Percentiles rank a stretch among this genome's conserved stretches.
Conservation (phyloP, 2,797 vertebrate species). For the Kryptolebias ocellatus region DNA sequence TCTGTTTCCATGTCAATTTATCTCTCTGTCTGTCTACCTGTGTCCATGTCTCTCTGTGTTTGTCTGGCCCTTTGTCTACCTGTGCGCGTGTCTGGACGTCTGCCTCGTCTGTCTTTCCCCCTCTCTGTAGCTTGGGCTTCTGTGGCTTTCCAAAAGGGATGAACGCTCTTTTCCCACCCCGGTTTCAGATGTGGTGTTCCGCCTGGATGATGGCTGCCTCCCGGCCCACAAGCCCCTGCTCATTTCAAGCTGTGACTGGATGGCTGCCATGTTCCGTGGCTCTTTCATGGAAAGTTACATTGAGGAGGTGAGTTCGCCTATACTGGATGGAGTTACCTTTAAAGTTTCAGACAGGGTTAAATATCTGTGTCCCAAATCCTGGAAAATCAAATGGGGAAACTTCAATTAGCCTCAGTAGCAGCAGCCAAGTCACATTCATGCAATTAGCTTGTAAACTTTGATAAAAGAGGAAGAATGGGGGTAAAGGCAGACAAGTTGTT, state of each 20-base stretch:
- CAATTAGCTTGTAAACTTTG: neutral
- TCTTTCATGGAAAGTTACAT: slow-evolving; percentile 91
- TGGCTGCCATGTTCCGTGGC: slow-evolving; percentile 93
- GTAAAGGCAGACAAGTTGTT: slow-evolving; percentile 1
- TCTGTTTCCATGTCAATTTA: slow-evolving; percentile 81
- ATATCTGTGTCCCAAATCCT: slow-evolving; percentile 7
- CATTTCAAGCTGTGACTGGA: slow-evolving; percentile 93
- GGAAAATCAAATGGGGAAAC: slow-evolving; percentile 5
- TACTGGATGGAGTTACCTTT: slow-evolving; percentile 16
- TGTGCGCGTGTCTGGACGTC: slow-evolving; percentile 67
- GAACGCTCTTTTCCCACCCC: slow-evolving; percentile 86
- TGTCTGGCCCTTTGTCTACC: slow-evolving; percentile 63
- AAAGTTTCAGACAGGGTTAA: slow-evolving; percentile 21
- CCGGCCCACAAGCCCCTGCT: slow-evolving; percentile 92
- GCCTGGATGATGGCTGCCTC: slow-evolving; percentile 86
- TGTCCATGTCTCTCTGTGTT: slow-evolving; percentile 70
- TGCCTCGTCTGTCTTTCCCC: slow-evolving; percentile 77
- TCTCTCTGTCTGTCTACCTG: slow-evolving; percentile 81
- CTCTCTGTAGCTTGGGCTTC: slow-evolving; percentile 83
- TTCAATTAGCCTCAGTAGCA: neutral
- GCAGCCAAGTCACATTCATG: neutral
- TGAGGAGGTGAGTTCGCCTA: slow-evolving; percentile 79
- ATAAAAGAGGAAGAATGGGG: slow-evolving; percentile 6
- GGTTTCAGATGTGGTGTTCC: slow-evolving; percentile 91
- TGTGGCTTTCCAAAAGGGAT: slow-evolving; percentile 84